These are phyloP conservation scores for Anarsia innoxiella DNA, from an alignment of 2,888 invertebrate species.

Conservation along the genomic window DNA sequence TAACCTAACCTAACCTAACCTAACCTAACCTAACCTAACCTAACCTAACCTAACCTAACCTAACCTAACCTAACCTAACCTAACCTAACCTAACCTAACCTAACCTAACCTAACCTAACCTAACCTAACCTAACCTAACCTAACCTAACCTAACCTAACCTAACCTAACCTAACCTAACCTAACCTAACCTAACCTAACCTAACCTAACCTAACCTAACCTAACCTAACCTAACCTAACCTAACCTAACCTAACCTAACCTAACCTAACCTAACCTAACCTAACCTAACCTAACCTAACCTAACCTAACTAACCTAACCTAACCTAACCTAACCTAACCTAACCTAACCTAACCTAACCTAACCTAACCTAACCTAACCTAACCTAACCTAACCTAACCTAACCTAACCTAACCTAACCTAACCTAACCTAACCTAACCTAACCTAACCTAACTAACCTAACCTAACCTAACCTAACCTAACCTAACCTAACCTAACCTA, in stretches of 20 bases:
- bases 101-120: conserved; percentile 21
- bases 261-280: background rate
- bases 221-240: background rate
- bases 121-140: conserved; percentile 18
- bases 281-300: background rate
- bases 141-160: conserved; percentile 16
- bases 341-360: background rate
- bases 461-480: background rate
- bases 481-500: background rate
- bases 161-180: background rate
- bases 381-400: background rate
- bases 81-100: conserved; percentile 20
- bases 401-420: background rate
- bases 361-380: background rate
- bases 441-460: background rate
- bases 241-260: background rate
- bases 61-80: conserved; percentile 19
- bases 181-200: background rate
- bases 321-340: background rate
- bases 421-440: background rate
- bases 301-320: background rate
- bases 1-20: conserved; percentile 2
- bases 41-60: conserved; percentile 18
- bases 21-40: conserved; percentile 15
- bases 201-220: background rate